These are phyloP conservation scores for Scotopteryx bipunctaria DNA, from an alignment of 2,888 invertebrate species.

Conservation along the genomic window DNA sequence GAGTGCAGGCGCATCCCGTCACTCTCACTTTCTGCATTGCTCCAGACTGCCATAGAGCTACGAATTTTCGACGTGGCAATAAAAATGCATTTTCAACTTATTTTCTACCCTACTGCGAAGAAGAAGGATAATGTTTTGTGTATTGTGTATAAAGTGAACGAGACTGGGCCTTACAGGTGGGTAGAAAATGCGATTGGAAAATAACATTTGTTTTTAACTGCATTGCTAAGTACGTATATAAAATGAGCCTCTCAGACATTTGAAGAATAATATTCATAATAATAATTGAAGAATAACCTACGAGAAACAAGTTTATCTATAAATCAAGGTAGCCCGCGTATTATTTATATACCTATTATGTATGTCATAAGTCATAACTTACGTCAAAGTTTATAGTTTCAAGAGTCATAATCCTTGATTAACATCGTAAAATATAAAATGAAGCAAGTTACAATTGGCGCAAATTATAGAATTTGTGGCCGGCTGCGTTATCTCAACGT, in stretches of 20 bases:
- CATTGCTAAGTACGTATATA: too few species aligned
- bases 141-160: too few species aligned
- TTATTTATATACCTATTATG: too few species aligned
- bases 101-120: too few species aligned
- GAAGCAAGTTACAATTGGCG: slow-evolving; percentile 22
- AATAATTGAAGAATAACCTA: not conserved
- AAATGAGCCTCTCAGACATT: too few species aligned
- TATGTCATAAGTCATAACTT: not conserved
- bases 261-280: too few species aligned
- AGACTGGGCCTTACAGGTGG: too few species aligned
- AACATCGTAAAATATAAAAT: slow-evolving; percentile 33
- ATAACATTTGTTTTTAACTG: too few species aligned
- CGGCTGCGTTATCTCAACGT: slow-evolving; percentile 5
- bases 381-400: slow-evolving; percentile 2
- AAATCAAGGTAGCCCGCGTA: not conserved
- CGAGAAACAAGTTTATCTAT: not conserved
- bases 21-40: slow-evolving; percentile 65
- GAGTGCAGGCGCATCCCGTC: slow-evolving; percentile 60
- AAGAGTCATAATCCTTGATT: slow-evolving; percentile 23
- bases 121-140: too few species aligned
- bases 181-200: too few species aligned
- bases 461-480: slow-evolving; percentile 10
- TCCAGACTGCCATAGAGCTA: slow-evolving; percentile 37
- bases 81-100: too few species aligned
- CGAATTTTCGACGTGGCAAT: slow-evolving; percentile 2